These are phyloP conservation scores for Apodemus agrarius DNA, from an alignment of 2,797 vertebrate genomes.

Conservation along the genomic window DNA sequence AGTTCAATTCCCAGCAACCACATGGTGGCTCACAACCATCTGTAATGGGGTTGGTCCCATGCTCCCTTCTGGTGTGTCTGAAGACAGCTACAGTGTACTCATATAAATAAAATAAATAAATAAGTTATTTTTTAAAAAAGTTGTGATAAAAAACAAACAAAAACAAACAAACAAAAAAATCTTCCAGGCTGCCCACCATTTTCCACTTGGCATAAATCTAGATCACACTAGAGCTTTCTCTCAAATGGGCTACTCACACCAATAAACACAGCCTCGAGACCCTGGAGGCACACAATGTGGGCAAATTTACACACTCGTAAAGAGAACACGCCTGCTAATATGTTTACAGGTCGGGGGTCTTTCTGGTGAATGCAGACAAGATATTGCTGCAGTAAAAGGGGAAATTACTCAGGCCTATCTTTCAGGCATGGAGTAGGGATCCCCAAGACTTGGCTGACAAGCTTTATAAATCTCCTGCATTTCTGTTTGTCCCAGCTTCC, in stretches of 20 bases:
- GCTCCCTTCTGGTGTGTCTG: too few species aligned
- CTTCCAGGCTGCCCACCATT: neutral
- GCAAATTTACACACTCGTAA: slow-evolving; percentile 72
- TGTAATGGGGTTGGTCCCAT: too few species aligned
- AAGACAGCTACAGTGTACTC: too few species aligned
- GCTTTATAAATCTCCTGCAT: slow-evolving; percentile 66
- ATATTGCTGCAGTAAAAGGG: slow-evolving; percentile 70
- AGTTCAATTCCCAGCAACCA: too few species aligned
- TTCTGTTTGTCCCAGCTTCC: slow-evolving; percentile 64
- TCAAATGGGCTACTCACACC: neutral
- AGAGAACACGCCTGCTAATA: slow-evolving; percentile 68
- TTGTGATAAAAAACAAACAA: neutral
- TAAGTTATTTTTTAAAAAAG: too few species aligned
- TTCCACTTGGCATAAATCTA: neutral
- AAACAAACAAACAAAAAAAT: neutral
- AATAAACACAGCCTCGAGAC: slow-evolving; percentile 62
- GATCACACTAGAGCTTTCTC: neutral
- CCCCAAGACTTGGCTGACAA: slow-evolving; percentile 47
- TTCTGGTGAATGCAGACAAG: slow-evolving; percentile 65
- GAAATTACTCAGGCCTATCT: slow-evolving; percentile 70
- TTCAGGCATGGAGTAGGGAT: slow-evolving; percentile 62
- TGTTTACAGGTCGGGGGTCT: slow-evolving; percentile 70
- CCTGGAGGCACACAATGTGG: slow-evolving; percentile 28
- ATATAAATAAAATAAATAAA: too few species aligned
- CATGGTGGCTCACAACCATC: too few species aligned